Base-by-base conservation (phyloP, 2,888 invertebrate species). In the Tricholauxania praeusta region DNA sequence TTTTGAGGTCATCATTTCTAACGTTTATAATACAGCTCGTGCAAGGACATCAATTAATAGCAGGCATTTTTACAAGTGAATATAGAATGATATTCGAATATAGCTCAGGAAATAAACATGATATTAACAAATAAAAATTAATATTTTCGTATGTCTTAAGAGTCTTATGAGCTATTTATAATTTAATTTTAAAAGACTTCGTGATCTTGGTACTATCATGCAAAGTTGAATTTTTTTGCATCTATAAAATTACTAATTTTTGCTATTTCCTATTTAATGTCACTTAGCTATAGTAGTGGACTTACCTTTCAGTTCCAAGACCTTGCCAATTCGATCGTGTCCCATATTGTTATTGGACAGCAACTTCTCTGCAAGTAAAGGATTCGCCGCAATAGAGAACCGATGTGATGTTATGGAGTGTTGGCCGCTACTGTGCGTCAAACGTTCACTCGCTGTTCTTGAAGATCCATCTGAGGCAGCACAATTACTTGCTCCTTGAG, bases 301-400 rank as follows among this genome's bases (percentile, higher is more conserved):
- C 78, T 76, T 76, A 79, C 79, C 79, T 76, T 78, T 75, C 52
- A 76, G 77, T 60, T 75, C 76, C 28, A 74, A 22, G 39, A 73
- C 69, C 63, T 74, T 76, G 72, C 72, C 74, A 39, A 10, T 7
- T 39, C 39, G 39, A 17, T 55, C 19, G 5, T 39, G 39, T 52
- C 63, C 14, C 62, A 15, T 60, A 64, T 80, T 70, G 63, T 82
- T 83, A 76, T 84, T 84, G 86, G 96, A 94, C 82, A 96, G 91
- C 78, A 91, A 87, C 85, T 93, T 93, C 90, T 96, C 96, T 79
- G 96, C 96, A 76, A 96, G 89, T 78, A 96, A 88, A 17, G 96
- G 96, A 88, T 96, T 96, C 63, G 94, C 93, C 14, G 95, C 95
- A 47, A 96, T 94, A 79, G 94, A 94, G 85, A 92, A 93, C 84